Conservation (phyloP, 2,888 invertebrate species). For the Pimpla rufipes region DNA sequence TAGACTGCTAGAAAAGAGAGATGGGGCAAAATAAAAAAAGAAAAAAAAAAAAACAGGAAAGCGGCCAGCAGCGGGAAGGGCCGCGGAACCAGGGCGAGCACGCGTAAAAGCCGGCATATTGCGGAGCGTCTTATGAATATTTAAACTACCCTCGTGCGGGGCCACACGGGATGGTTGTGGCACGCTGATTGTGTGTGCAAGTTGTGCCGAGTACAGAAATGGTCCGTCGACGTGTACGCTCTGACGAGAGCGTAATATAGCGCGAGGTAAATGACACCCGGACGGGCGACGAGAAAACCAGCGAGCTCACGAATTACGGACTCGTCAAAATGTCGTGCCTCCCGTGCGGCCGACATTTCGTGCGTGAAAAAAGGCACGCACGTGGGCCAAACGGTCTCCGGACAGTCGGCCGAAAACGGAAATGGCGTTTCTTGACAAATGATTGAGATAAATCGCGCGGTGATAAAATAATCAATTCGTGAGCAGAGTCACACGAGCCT, state of each 20-base stretch:
- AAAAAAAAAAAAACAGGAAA: slow-evolving; percentile 20
- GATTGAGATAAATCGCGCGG: slow-evolving; percentile 36
- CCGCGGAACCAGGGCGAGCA: slow-evolving; percentile 11
- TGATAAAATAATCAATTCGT: slow-evolving; percentile 5
- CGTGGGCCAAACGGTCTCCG: neutral
- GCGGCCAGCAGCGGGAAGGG: slow-evolving; percentile 40
- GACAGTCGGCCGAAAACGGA: neutral
- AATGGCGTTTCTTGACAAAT: slow-evolving; percentile 24
- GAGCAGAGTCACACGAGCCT: neutral
- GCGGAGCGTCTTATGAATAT: slow-evolving; percentile 70
- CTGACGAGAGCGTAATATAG: neutral
- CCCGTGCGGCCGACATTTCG: slow-evolving; percentile 9
- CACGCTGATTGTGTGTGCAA: slow-evolving; percentile 50
- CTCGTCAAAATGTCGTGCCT: slow-evolving; percentile 7
- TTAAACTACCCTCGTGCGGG: slow-evolving; percentile 66
- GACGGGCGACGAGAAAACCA: neutral
- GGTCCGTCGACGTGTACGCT: slow-evolving; percentile 37
- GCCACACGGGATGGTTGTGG: slow-evolving; percentile 15
- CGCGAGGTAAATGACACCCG: slow-evolving; percentile 5
- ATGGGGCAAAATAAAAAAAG: slow-evolving; percentile 9
- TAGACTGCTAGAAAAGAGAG: slow-evolving; percentile 32
- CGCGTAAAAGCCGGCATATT: slow-evolving; percentile 64
- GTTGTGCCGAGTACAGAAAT: slow-evolving; percentile 37
- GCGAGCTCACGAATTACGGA: neutral
- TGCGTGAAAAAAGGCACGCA: slow-evolving; percentile 19